Percentiles rank a stretch among this genome's conserved stretches.
phyloP scores from a whole-genome alignment of 2,113 vertebrate genomes.

The Chaetorhynchus papuensis region DNA sequence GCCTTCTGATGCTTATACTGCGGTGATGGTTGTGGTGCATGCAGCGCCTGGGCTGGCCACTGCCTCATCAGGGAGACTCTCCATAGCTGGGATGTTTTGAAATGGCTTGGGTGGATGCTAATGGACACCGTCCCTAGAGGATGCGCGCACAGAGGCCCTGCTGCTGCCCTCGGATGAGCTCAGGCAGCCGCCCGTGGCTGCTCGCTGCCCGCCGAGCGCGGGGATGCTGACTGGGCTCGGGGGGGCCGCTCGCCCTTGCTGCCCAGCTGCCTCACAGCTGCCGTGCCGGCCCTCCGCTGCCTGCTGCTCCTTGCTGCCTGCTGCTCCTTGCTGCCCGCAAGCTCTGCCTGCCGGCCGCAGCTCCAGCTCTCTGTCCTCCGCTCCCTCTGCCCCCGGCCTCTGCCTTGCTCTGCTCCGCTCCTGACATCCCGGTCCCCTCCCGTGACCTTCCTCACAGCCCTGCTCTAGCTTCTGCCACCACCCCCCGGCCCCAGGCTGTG shows the following conservation, averaged over 20 bases:
- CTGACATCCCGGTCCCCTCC: fast-evolving
- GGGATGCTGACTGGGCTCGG: not conserved
- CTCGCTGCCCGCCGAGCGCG: not conserved
- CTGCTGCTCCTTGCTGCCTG: not conserved
- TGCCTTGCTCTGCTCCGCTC: fast-evolving
- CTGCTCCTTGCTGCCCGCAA: not conserved
- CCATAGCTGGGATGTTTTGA: not conserved
- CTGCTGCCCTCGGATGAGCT: not conserved
- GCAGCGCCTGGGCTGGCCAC: not conserved
- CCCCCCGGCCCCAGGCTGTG: not conserved
- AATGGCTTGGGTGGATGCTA: not conserved
- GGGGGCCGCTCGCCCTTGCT: not conserved
- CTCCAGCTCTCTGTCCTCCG: not conserved
- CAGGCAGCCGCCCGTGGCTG: not conserved
- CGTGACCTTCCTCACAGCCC: not conserved
- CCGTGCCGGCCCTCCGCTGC: fast-evolving
- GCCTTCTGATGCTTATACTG: not conserved
- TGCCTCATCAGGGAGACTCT: not conserved
- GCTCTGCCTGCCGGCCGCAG: not conserved
- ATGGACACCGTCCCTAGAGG: not conserved
- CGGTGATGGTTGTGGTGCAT: not conserved
- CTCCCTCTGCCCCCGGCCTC: not conserved
- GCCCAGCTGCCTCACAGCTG: not conserved
- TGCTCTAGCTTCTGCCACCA: not conserved
- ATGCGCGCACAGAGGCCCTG: fast-evolving